A percentile compares a stretch with the other conserved stretches of the same genome.
Evolutionary conservation across 2,888 invertebrate genomes (phyloP).

Genomic region (Eretmocerus hayati): DNA sequence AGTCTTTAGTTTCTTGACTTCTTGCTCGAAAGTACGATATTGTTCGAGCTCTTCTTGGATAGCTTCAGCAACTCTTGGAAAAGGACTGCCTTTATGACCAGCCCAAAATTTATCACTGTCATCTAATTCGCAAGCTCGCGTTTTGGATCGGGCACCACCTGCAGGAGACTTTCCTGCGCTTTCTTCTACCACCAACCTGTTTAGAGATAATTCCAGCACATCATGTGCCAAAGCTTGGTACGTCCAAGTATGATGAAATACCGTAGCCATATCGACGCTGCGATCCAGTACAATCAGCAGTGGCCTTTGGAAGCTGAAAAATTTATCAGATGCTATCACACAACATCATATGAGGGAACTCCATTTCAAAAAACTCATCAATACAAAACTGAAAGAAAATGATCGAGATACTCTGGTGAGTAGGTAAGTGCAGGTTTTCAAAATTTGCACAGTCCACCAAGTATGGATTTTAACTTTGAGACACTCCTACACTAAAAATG

Average conservation of each 20-base stretch:
- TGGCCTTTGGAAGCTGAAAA: slow-evolving; percentile 86
- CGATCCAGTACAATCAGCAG: slow-evolving; percentile 87
- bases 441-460: too few relatives aligned
- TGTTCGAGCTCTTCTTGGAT: slow-evolving; percentile 97
- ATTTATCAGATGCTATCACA: too few relatives aligned
- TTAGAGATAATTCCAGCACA: slow-evolving; percentile 84
- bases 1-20: slow-evolving; percentile 89
- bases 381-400: too few relatives aligned
- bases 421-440: too few relatives aligned
- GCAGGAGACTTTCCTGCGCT: slow-evolving; percentile 49
- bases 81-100: slow-evolving; percentile 88
- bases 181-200: slow-evolving; percentile 70
- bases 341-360: too few relatives aligned
- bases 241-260: slow-evolving; percentile 99
- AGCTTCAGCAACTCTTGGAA: slow-evolving; percentile 93
- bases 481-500: too few relatives aligned
- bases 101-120: slow-evolving; percentile 87
- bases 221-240: slow-evolving; percentile 98
- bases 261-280: slow-evolving; percentile 94
- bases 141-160: slow-evolving; percentile 67
- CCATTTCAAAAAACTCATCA: too few relatives aligned
- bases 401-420: too few relatives aligned
- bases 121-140: slow-evolving; percentile 84
- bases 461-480: too few relatives aligned
- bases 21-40: slow-evolving; percentile 88